These are phyloP conservation scores for Ormyrus thymus DNA, from an alignment of 2,888 invertebrate genomes.

Conservation along the genomic window DNA sequence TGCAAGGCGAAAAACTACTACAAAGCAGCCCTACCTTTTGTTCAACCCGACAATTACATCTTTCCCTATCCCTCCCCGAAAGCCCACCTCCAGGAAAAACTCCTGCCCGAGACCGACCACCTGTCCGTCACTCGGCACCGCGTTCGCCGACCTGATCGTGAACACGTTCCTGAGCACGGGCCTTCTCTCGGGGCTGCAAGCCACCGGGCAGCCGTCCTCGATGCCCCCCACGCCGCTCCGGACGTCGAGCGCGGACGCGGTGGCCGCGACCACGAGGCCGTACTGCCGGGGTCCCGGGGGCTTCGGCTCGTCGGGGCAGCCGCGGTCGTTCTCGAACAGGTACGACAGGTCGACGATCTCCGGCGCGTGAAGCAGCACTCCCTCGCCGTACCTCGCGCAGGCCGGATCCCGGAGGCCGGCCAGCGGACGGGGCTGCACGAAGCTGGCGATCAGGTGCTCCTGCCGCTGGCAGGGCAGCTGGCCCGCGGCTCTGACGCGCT, in stretches of 20 bases:
- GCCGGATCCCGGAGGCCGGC: neutral
- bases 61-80: no score
- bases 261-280: conserved; percentile 46
- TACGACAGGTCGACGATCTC: conserved; percentile 33
- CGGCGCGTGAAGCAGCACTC: conserved; percentile 31
- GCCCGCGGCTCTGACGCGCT: conserved; percentile 2
- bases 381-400: conserved; percentile 8
- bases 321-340: neutral
- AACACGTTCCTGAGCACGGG: conserved; percentile 19
- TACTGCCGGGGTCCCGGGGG: neutral
- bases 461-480: conserved; percentile 32
- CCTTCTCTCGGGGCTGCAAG: neutral
- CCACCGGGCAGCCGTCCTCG: conserved; percentile 41
- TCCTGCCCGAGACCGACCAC: conserved; percentile 6
- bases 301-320: conserved; percentile 30
- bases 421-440: neutral
- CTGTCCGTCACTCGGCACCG: neutral
- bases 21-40: no score
- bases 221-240: neutral
- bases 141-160: neutral
- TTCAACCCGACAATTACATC: no score
- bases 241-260: conserved; percentile 10
- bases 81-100: conserved; percentile 38
- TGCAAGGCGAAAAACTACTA: no score
- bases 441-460: conserved; percentile 4